These are phyloP conservation scores for Plutomurus gul DNA, from an alignment of 1,140 invertebrate species.

Conservation along the genomic window DNA sequence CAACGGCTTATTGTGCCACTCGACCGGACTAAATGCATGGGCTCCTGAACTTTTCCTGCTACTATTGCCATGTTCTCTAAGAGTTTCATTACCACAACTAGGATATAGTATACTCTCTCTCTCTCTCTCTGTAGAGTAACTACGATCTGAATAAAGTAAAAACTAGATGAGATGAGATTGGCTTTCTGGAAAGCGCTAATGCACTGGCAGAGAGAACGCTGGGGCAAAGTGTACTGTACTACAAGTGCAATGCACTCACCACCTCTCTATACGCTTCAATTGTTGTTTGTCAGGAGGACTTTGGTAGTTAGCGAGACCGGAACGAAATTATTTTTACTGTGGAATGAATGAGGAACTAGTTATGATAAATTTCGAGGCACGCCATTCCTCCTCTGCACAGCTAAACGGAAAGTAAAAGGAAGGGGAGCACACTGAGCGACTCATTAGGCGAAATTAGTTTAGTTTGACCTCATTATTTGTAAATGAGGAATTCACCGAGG, in stretches of 20 bases:
- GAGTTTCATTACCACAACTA: too few relatives aligned
- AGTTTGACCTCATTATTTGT: constrained; percentile 34
- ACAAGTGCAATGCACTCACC: neutral
- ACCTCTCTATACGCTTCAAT: neutral
- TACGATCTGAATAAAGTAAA: too few relatives aligned
- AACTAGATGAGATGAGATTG: too few relatives aligned
- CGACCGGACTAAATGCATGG: too few relatives aligned
- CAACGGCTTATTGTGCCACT: too few relatives aligned
- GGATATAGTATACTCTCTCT: too few relatives aligned
- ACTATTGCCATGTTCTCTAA: too few relatives aligned
- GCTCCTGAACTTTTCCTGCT: too few relatives aligned
- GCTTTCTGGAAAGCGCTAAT: too few relatives aligned
- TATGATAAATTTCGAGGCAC: constrained; percentile 4
- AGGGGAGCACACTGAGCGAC: constrained; percentile 9
- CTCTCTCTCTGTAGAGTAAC: too few relatives aligned
- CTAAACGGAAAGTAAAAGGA: neutral
- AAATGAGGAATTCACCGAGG: constrained; percentile 4
- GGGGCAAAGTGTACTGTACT: too few relatives aligned
- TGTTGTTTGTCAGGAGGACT: neutral
- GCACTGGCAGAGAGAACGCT: too few relatives aligned
- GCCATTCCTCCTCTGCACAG: neutral
- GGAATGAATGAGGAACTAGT: neutral
- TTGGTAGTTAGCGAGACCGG: constrained; percentile 7
- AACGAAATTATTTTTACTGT: constrained; percentile 23
- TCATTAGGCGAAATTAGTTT: constrained; percentile 33